A percentile compares a stretch with the other conserved stretches of the same genome.
These are phyloP conservation scores for Perognathus longimembris DNA, from an alignment of 2,113 vertebrate genomes.

Conservation along the genomic window DNA sequence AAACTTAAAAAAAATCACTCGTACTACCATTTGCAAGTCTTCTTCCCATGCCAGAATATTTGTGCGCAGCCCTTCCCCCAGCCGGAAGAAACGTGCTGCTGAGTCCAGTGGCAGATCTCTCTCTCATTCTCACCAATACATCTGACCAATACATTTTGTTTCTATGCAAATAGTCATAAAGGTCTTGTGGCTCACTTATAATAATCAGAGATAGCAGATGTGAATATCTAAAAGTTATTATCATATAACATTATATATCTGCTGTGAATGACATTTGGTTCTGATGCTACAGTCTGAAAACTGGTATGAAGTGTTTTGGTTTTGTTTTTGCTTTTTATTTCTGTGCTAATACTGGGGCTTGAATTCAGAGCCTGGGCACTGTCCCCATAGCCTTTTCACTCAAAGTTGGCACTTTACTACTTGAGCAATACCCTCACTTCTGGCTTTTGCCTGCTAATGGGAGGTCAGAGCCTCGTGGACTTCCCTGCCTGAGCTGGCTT, in stretches of 20 bases:
- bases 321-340: too few relatives aligned
- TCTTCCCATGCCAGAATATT: background rate
- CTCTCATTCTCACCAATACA: background rate
- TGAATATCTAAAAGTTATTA: background rate
- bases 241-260: background rate
- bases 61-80: too few relatives aligned
- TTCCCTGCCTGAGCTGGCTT: too few relatives aligned
- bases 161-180: background rate
- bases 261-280: too few relatives aligned
- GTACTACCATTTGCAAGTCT: background rate
- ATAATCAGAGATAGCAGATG: background rate
- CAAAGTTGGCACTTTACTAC: too few relatives aligned
- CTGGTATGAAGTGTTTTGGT: too few relatives aligned
- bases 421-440: too few relatives aligned
- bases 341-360: too few relatives aligned
- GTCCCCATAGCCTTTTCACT: too few relatives aligned
- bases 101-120: background rate
- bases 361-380: too few relatives aligned
- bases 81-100: background rate
- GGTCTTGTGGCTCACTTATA: background rate
- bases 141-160: background rate
- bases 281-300: too few relatives aligned
- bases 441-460: background rate
- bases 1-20: background rate
- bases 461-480: background rate